Evolutionary conservation across 2,888 invertebrate species (phyloP).

Genomic region (Zele albiditarsus): DNA sequence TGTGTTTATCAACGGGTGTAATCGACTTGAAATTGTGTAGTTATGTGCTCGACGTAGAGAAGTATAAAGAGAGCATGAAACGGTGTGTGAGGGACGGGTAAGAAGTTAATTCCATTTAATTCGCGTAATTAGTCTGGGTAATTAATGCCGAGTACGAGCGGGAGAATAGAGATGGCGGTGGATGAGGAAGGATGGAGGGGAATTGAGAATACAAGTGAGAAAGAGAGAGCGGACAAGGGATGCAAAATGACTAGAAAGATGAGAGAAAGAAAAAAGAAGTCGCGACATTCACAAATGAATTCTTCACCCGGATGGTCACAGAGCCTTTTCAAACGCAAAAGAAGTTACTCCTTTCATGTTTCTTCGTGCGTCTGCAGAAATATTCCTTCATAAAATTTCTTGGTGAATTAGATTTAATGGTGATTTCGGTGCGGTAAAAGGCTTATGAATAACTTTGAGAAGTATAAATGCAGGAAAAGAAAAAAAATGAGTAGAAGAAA

Average conservation of each 20-base stretch:
- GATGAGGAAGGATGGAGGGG: background rate
- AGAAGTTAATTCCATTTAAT: conserved; percentile 68
- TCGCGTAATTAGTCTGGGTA: conserved; percentile 67
- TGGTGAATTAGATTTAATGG: conserved; percentile 28
- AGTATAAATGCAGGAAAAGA: background rate
- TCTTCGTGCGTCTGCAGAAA: conserved; percentile 29
- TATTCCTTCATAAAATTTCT: conserved; percentile 26
- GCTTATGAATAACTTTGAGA: conserved; percentile 17
- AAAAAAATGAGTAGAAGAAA: background rate
- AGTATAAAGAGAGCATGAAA: conserved; percentile 10
- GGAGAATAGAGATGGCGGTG: background rate
- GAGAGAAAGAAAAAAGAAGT: conserved; percentile 1
- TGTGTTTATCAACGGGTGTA: background rate
- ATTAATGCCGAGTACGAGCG: conserved; percentile 58
- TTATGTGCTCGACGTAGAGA: conserved; percentile 11
- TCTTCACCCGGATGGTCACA: conserved; percentile 13
- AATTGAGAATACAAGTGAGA: conserved; percentile 17
- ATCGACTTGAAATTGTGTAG: background rate
- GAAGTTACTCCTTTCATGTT: conserved; percentile 23
- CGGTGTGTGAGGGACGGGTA: conserved; percentile 46
- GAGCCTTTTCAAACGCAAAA: conserved; percentile 31
- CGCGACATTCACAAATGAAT: conserved; percentile 21
- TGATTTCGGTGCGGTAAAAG: conserved; percentile 17
- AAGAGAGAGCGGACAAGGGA: conserved; percentile 1
- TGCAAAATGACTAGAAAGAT: background rate